phyloP scores from a whole-genome alignment of 2,797 vertebrate species.

The Lateolabrax maculatus region DNA sequence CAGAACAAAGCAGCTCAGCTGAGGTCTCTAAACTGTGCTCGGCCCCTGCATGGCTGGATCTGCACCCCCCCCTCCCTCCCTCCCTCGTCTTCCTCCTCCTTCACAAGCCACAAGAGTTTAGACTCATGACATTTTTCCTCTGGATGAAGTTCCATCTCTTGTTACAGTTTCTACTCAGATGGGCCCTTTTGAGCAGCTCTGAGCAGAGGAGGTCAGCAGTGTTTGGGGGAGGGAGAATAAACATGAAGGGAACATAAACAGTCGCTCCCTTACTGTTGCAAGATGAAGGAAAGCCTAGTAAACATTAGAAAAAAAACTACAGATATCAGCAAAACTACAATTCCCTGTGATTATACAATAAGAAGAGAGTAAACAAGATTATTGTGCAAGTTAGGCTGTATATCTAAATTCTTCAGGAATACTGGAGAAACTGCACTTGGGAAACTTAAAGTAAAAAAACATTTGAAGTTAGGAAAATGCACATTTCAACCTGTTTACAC shows the following conservation, averaged over 20 bases:
- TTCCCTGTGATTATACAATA: not conserved
- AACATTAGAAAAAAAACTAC: not conserved
- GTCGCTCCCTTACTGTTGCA: slow-evolving; percentile 4
- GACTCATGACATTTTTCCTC: slow-evolving; percentile 45
- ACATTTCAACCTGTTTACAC: not conserved
- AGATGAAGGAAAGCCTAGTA: not conserved
- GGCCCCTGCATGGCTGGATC: slow-evolving; percentile 28
- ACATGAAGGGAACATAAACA: slow-evolving; percentile 26
- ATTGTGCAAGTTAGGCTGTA: not conserved
- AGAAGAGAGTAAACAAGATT: not conserved
- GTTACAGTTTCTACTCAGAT: slow-evolving; percentile 26
- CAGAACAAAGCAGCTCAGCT: slow-evolving; percentile 80
- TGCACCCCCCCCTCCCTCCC: not conserved
- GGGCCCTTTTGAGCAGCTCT: not conserved
- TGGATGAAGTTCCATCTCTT: slow-evolving; percentile 33
- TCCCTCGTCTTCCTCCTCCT: slow-evolving; percentile 21
- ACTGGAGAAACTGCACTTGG: not conserved
- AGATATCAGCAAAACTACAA: not conserved
- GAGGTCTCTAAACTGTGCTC: slow-evolving; percentile 58
- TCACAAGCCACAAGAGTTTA: slow-evolving; percentile 53
- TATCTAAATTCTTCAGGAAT: not conserved
- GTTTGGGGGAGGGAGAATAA: slow-evolving; percentile 17
- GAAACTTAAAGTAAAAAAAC: not conserved
- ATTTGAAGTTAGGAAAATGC: not conserved
- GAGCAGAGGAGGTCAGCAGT: not conserved